Conservation (phyloP, 2,888 invertebrate genomes). For the Conistra vaccinii region DNA sequence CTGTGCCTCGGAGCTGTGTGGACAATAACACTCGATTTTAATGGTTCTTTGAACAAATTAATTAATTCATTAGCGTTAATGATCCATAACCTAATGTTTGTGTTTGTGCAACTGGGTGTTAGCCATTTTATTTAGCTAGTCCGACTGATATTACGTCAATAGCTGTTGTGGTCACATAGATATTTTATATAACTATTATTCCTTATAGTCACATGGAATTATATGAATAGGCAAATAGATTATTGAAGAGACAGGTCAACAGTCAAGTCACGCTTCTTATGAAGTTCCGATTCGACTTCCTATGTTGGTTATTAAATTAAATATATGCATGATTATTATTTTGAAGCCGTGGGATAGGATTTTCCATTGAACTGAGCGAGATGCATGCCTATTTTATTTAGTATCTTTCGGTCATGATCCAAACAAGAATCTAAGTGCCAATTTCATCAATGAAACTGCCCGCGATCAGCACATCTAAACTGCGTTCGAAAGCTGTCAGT, state of each 20-base stretch:
- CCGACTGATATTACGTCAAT: background rate
- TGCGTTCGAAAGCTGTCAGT: too few relatives aligned
- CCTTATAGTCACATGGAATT: slow-evolving; percentile 3
- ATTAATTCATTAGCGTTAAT: too few relatives aligned
- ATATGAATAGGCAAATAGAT: background rate
- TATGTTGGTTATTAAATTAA: too few relatives aligned
- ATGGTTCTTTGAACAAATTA: too few relatives aligned
- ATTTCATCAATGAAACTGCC: too few relatives aligned
- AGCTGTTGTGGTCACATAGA: background rate
- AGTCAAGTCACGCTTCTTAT: background rate
- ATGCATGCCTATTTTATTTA: background rate
- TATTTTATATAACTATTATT: background rate
- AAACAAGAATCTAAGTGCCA: background rate
- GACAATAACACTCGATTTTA: too few relatives aligned
- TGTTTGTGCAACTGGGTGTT: too few relatives aligned
- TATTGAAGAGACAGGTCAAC: background rate
- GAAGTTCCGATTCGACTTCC: background rate
- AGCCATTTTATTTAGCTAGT: background rate
- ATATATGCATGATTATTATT: too few relatives aligned
- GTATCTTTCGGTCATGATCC: background rate
- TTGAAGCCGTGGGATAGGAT: background rate
- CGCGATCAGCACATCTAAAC: too few relatives aligned
- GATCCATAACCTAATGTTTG: too few relatives aligned
- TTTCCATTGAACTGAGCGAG: background rate
- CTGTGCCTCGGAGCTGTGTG: too few relatives aligned